Base-by-base conservation (phyloP, 2,113 vertebrate genomes). In the Austrofundulus limnaeus region DNA sequence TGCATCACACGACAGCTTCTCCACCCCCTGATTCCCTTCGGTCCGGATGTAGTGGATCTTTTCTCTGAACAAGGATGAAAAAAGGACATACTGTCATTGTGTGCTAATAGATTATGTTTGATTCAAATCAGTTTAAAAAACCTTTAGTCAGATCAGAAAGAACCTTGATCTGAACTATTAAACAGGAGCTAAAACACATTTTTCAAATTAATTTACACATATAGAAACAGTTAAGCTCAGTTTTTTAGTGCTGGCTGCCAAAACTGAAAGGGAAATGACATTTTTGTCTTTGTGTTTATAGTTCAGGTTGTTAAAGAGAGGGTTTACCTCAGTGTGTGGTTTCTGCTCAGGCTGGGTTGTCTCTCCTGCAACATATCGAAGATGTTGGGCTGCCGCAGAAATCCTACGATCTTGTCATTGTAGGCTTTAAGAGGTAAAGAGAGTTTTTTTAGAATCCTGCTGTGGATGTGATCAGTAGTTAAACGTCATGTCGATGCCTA, bases 351-450 rank as follows among this genome's bases (percentile, higher is more conserved):
- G 81, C 95, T 97, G 41, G 96, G 95, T 85, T 99, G 97, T 54
- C 95, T 92, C 56, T 98, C 97, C 87, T 98, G 96, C 56, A 99
- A 87, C 94, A 96, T 95, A 84, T 99, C 97, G 78, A 99, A 96
- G 78, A 98, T 94, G 87, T 96, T 99, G 15, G 96, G 94, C 75
- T 98, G 97, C 56, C 96, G 95, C 31, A 99, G 93, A 89, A 98
- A 99, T 1, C 96, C 95, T 85, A 99, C 97, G 47, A 99, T 98
- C 92, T 99, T 99, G 86, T 99, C 97, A 77, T 97, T 98, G 87
- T 98, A 98, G 43, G 96, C 97, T 99, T 88, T 16, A 37, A 14
- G n/a, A 61, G 25, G 12, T 2, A 37, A 7, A 53, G n/a, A n/a
- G 31, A 19, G 31, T 34, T 5, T 10, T 34, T 34, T 34, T 9